Base-by-base conservation (phyloP, 2,113 vertebrate genomes). In the Anolis carolinensis region DNA sequence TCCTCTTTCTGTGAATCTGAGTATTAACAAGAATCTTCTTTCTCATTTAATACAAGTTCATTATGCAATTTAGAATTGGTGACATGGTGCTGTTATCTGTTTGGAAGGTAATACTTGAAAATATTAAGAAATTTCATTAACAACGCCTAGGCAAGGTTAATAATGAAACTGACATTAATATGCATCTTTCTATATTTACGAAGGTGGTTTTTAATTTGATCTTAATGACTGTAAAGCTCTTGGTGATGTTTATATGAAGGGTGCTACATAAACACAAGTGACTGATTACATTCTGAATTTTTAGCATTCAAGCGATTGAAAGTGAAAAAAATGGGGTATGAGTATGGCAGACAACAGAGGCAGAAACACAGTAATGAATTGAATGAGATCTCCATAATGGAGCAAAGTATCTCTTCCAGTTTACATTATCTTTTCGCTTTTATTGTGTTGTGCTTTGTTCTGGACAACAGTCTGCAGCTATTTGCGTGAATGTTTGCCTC, bases 191-290 rank as follows among this genome's bases (percentile, higher is more conserved):
- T 92, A 78, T 63, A 78, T 90, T 86, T 90, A 86, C 83, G 89
- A 80, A 91, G 84, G 84, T 82, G 83, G 48, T 82, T 88, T 91
- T 91, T 91, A 93, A 92, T 93, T 91, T 91, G 1, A 84, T 90
- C 91, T 91, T 92, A 95, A 93, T 92, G 78, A 89, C 83, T 70
- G 36, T 48, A 84, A 93, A 93, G 77, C 0, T 0, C 82, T 94
- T 67, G 0, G 1, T 91, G 89, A 81, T 84, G 70, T 91, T 87
- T 89, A 65, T 71, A 83, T 52, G 80, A 93, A 83, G 39, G 44
- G 13, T 85, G 78, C 44, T 86, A 25, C 83, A 75, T 73, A 90
- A 90, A 87, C 44, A 65, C 73, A 81, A 85, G 83, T 75, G 34
- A 52, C 52, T 90, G 86, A 92, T 83, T 89, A 87, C 8, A 79